Percentiles rank a stretch among this genome's conserved stretches.
phyloP scores from a whole-genome alignment of 2,888 invertebrate species.

The Agonopterix heracliana region DNA sequence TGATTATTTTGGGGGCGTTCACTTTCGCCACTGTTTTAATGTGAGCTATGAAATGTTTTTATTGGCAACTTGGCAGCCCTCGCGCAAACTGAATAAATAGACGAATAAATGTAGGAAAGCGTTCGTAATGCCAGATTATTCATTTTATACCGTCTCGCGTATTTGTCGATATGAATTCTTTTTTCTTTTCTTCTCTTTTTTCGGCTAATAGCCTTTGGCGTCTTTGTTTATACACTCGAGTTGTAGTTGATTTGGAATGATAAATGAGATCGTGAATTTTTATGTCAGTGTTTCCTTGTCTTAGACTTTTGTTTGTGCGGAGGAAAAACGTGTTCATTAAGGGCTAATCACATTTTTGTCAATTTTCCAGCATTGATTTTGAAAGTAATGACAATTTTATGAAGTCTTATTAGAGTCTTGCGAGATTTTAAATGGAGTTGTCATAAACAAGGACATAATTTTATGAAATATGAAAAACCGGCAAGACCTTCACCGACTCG shows the following conservation, averaged over 20 bases:
- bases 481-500: too few species aligned
- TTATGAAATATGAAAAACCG: too few species aligned
- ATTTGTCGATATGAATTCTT: slow-evolving; percentile 20
- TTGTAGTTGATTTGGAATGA: slow-evolving; percentile 12
- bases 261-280: slow-evolving; percentile 12
- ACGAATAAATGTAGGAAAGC: slow-evolving; percentile 43
- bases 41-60: slow-evolving; percentile 71
- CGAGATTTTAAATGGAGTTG: too few species aligned
- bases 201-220: slow-evolving; percentile 19
- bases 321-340: not conserved
- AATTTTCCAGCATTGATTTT: too few species aligned
- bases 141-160: slow-evolving; percentile 30
- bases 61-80: slow-evolving; percentile 56
- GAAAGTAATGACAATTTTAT: too few species aligned
- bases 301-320: not conserved
- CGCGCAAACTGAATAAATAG: slow-evolving; percentile 48
- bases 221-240: slow-evolving; percentile 13
- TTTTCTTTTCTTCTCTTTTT: slow-evolving; percentile 20
- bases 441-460: too few species aligned
- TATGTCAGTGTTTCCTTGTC: slow-evolving; percentile 2
- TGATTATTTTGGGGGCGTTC: slow-evolving; percentile 61
- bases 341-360: too few species aligned
- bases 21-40: slow-evolving; percentile 75
- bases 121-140: slow-evolving; percentile 46
- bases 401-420: too few species aligned